Conservation (phyloP, 64 coral and sea anemone species). For the Dendrophyllia cribrosa region DNA sequence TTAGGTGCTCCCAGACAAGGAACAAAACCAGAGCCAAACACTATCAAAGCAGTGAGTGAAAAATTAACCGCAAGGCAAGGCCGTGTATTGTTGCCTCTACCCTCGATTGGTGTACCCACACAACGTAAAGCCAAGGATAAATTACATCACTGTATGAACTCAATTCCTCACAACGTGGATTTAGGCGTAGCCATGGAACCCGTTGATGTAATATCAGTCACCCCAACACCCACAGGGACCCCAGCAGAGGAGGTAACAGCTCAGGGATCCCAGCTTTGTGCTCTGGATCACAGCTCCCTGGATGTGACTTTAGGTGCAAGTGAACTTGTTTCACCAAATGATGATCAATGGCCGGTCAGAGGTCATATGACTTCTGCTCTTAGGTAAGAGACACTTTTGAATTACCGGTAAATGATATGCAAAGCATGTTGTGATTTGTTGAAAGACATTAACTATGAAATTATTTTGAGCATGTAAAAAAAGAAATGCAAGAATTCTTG, state of each 20-base stretch:
- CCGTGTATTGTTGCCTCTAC: slow-evolving; percentile 46
- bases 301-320: slow-evolving; percentile 46
- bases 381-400: slow-evolving; percentile 17
- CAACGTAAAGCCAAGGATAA: slow-evolving; percentile 52
- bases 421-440: too few species aligned
- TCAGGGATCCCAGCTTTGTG: slow-evolving; percentile 5
- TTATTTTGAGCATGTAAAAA: too few species aligned
- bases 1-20: neutral
- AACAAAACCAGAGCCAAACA: slow-evolving; percentile 5
- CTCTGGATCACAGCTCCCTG: slow-evolving; percentile 17
- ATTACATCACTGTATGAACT: slow-evolving; percentile 77
- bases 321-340: slow-evolving; percentile 14
- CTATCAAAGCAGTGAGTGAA: slow-evolving; percentile 40
- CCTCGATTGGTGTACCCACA: slow-evolving; percentile 75
- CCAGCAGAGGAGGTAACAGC: slow-evolving; percentile 31
- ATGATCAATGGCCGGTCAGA: slow-evolving; percentile 34
- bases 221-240: slow-evolving; percentile 42
- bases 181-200: slow-evolving; percentile 81
- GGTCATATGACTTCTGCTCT: slow-evolving; percentile 58
- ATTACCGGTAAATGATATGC: too few species aligned
- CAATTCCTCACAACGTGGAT: slow-evolving; percentile 73
- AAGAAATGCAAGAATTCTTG: too few species aligned
- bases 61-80: slow-evolving; percentile 49
- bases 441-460: too few species aligned
- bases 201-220: slow-evolving; percentile 73